Base-by-base conservation (phyloP, 2,113 vertebrate genomes). In the Trogon surrucura region DNA sequence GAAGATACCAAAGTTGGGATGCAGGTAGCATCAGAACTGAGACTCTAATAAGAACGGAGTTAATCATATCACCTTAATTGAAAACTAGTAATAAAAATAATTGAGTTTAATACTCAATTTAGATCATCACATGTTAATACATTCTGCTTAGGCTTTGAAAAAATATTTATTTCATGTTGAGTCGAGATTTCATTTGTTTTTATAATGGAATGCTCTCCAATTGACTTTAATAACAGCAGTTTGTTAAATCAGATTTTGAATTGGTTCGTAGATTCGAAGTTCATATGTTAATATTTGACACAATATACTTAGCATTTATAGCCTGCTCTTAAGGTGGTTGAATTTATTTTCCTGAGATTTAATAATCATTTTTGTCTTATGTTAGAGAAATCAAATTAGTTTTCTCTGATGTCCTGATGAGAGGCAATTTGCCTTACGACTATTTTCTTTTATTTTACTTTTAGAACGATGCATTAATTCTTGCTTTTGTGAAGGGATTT, bases 61-160 rank as follows among this genome's bases (percentile, higher is more conserved):
- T 96, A 95, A 96, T 97, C 95, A 85, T 95, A 89, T 96, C 66
- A 80, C 79, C 95, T 93, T 97, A 97, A 98, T 92, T 98, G 96
- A 97, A 98, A 98, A 97, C 92, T 73, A 72, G 97, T 95, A 97
- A 98, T 98, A 97, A 98, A 98, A 98, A 96, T 98, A 98, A 98
- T 98, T 98, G 95, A 97, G 96, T 97, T 98, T 98, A 98, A 98
- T 97, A 96, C 84, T 95, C 97, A 98, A 97, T 98, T 98, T 98
- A 97, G 96, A 97, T 96, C 91, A 84, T 91, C 97, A 61, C 32
- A 6, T 91, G 75, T 93, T 96, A 97, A 96, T 80, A n/a, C 93
- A 91, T 96, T 96, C 90, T 58, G 60, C 96, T 95, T 96, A 96
- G 88, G 94, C 93, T 96, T 95, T 95, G 95, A 92, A 93, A 97